Conservation (phyloP, 2,797 vertebrate species). For the Lagorchestes hirsutus region DNA sequence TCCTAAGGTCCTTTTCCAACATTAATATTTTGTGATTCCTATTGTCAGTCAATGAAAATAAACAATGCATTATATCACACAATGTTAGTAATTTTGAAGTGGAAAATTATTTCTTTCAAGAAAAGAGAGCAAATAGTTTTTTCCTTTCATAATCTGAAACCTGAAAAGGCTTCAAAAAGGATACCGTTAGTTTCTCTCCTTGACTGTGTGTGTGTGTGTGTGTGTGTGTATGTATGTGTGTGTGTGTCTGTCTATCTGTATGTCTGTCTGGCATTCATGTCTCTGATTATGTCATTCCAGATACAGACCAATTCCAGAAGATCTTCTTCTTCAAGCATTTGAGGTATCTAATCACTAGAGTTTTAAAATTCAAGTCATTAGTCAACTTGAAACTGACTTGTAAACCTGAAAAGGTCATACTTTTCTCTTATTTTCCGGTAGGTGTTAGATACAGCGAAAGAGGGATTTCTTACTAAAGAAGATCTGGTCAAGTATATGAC, state of each 20-base stretch:
- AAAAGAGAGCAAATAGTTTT: not conserved
- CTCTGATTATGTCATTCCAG: constrained; percentile 80
- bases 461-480: constrained; percentile 90
- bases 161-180: constrained; percentile 25
- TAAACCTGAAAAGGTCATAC: constrained; percentile 35
- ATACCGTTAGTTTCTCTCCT: constrained; percentile 5
- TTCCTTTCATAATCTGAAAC: constrained; percentile 43
- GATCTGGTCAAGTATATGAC: constrained; percentile 92
- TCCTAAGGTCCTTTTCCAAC: not conserved
- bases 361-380: constrained; percentile 40
- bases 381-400: constrained; percentile 55
- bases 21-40: not conserved
- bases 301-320: constrained; percentile 86
- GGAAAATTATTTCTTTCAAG: not conserved
- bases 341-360: constrained; percentile 84
- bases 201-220: not conserved
- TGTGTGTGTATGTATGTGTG: not conserved
- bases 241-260: not conserved
- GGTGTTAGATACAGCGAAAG: constrained; percentile 93
- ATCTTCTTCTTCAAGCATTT: constrained; percentile 88
- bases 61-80: not conserved
- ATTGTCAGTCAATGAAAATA: constrained; percentile 32
- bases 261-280: constrained; percentile 34
- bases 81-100: constrained; percentile 10
- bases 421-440: constrained; percentile 77